A percentile compares a stretch with the other conserved stretches of the same genome.
phyloP scores from a whole-genome alignment of 2,113 vertebrate species.

The Puntigrus tetrazona region DNA sequence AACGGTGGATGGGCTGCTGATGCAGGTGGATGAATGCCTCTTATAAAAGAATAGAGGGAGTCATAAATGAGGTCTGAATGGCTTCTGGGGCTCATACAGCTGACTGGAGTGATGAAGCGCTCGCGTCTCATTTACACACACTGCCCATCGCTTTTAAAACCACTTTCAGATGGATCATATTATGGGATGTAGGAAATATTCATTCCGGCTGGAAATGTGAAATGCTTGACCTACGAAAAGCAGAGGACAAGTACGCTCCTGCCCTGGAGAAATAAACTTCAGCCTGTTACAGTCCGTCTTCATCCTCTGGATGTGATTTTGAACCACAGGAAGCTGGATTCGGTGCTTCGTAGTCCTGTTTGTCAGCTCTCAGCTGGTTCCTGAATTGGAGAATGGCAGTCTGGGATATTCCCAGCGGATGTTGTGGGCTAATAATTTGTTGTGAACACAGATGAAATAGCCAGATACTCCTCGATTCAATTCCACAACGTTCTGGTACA shows the following conservation, averaged over 20 bases:
- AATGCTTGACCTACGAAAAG: not conserved
- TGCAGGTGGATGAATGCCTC: not conserved
- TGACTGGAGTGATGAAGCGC: not conserved
- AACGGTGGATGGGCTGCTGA: constrained; percentile 1
- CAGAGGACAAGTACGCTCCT: not conserved
- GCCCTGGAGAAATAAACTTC: not conserved
- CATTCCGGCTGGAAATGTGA: not conserved
- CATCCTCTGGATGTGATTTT: constrained; percentile 4
- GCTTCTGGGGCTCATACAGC: constrained; percentile 6
- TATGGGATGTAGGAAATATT: not conserved
- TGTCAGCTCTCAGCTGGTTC: constrained; percentile 18
- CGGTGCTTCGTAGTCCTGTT: constrained; percentile 10
- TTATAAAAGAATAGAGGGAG: constrained; percentile 27
- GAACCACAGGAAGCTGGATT: constrained; percentile 18
- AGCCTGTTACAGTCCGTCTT: not conserved
- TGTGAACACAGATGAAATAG: constrained; percentile 32
- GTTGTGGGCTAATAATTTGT: not conserved
- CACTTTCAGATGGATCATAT: constrained; percentile 4
- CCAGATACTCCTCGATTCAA: constrained; percentile 24
- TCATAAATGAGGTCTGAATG: constrained; percentile 30
- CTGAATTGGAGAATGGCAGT: constrained; percentile 12
- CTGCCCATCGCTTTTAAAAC: not conserved
- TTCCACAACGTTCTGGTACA: constrained; percentile 29
- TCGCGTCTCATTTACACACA: not conserved
- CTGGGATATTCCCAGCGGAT: not conserved